Evolutionary conservation across 2,113 vertebrate species (phyloP).

Genomic region (Aix galericulata): DNA sequence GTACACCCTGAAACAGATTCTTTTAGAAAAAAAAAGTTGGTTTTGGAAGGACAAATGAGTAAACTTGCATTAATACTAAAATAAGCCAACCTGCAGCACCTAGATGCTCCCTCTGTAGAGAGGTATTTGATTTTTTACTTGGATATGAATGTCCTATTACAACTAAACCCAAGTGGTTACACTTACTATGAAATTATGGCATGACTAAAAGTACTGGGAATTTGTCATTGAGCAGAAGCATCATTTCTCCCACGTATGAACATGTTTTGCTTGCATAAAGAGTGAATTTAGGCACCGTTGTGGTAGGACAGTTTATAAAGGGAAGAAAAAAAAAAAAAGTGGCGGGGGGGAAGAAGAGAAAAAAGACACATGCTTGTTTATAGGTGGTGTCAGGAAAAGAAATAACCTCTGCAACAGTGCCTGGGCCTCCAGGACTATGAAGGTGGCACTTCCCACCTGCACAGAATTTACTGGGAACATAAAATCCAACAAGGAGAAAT

Average conservation of each 20-base stretch:
- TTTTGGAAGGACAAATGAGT: not conserved
- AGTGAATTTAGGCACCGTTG: not conserved
- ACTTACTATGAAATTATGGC: not conserved
- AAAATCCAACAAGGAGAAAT: slow-evolving; percentile 42
- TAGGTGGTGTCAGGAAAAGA: slow-evolving; percentile 29
- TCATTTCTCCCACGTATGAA: not conserved
- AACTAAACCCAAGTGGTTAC: not conserved
- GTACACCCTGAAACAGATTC: not conserved
- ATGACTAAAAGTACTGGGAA: not conserved
- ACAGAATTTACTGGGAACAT: slow-evolving; percentile 50
- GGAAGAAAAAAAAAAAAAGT: not conserved
- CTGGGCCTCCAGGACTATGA: not conserved
- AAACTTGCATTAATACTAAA: not conserved
- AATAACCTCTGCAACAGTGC: not conserved
- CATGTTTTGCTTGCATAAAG: not conserved
- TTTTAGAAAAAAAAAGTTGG: not conserved
- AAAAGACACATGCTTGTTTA: not conserved
- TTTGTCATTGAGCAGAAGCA: not conserved
- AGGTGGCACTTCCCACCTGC: slow-evolving; percentile 13
- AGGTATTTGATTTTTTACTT: not conserved
- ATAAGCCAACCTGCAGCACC: not conserved
- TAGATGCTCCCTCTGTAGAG: not conserved
- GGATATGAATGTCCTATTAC: not conserved
- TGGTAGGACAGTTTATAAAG: not conserved
- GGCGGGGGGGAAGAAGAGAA: too few species aligned